Percentiles rank a stretch among this genome's conserved stretches.
Evolutionary conservation across 2,797 vertebrate species (phyloP).

Genomic region (Urosaurus nigricauda): DNA sequence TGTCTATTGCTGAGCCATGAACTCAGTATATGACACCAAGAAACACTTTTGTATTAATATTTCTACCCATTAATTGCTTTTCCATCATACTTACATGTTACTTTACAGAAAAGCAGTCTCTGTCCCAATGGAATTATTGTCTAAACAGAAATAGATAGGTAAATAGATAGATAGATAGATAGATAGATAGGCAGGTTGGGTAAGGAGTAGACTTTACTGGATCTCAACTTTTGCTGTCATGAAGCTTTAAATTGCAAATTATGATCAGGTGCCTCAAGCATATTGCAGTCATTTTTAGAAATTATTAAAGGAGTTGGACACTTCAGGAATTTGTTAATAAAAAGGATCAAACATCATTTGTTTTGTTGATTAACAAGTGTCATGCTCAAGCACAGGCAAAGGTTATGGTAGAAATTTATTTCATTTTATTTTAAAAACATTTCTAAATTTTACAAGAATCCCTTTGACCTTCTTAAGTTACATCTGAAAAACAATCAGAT

Average conservation of each 20-base stretch:
- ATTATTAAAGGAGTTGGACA: background rate
- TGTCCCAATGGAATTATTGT: background rate
- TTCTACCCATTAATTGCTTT: too few species aligned
- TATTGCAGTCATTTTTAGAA: background rate
- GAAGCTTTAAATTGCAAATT: background rate
- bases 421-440: background rate
- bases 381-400: background rate
- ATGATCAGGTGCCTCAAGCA: background rate
- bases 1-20: background rate
- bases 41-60: background rate
- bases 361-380: background rate
- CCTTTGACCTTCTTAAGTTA: background rate
- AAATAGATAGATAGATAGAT: background rate
- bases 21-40: background rate
- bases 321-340: fast-evolving
- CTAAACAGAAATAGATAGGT: background rate
- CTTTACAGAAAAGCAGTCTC: background rate
- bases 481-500: background rate
- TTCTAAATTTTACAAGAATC: background rate
- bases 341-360: background rate
- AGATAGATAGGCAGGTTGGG: background rate
- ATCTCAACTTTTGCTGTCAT: background rate
- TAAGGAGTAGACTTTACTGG: too few species aligned
- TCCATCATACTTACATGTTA: background rate
- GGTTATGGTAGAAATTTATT: background rate